Percentiles rank a stretch among this genome's conserved stretches.
phyloP scores from a whole-genome alignment of 2,888 invertebrate species.

The Corbicula japonica region DNA sequence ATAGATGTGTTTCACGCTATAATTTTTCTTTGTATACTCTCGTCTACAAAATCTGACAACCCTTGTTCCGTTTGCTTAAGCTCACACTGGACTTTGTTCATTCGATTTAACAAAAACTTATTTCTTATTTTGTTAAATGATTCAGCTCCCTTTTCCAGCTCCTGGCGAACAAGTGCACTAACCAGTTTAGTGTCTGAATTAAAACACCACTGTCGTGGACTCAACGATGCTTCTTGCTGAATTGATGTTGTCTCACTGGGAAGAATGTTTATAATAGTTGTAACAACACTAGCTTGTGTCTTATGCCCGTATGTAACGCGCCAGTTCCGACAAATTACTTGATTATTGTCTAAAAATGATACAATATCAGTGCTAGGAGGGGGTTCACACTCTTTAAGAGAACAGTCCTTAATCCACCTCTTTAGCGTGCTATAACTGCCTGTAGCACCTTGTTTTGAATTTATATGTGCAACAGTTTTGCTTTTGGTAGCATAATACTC shows the following conservation, averaged over 20 bases:
- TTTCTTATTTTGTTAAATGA: neutral
- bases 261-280: neutral
- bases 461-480: neutral
- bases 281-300: neutral
- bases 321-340: neutral
- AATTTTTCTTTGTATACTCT: too few relatives aligned
- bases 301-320: conserved; percentile 10
- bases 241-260: neutral
- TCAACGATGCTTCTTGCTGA: neutral
- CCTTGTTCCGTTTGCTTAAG: too few relatives aligned
- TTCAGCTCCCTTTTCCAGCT: neutral
- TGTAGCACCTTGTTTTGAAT: neutral
- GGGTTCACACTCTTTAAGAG: neutral
- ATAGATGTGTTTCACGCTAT: too few relatives aligned
- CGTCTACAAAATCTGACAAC: too few relatives aligned
- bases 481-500: neutral
- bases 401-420: neutral
- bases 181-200: neutral
- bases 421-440: neutral
- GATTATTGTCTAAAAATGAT: conserved; percentile 5
- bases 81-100: too few relatives aligned
- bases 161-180: neutral
- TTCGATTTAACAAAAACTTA: neutral
- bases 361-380: neutral
- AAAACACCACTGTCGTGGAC: neutral